Evolutionary conservation across 2,113 vertebrate genomes (phyloP).

Genomic region (Trematomus loennbergii): DNA sequence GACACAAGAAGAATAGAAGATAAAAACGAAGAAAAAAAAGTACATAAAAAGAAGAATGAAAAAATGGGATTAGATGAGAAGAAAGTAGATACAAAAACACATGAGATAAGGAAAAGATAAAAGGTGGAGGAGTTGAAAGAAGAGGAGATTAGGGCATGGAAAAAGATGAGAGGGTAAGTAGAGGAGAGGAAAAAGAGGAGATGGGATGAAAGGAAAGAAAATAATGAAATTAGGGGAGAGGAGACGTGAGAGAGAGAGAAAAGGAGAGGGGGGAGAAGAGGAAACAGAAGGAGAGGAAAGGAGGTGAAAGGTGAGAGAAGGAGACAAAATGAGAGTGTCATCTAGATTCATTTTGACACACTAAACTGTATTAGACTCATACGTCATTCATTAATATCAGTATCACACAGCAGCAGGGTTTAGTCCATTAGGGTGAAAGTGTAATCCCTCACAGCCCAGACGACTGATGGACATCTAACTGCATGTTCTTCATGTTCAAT

Average conservation of each 20-base stretch:
- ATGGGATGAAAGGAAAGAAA: too few species aligned
- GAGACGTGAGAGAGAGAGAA: not conserved
- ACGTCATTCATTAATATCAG: conserved; percentile 2
- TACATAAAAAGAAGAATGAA: not conserved
- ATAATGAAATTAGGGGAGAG: too few species aligned
- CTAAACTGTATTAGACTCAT: not conserved
- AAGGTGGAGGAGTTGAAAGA: not conserved
- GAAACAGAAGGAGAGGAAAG: not conserved
- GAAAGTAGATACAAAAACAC: not conserved
- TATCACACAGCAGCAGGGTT: conserved; percentile 5
- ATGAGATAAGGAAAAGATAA: not conserved
- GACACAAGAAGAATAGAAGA: not conserved
- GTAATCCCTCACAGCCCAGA: conserved; percentile 28
- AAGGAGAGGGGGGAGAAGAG: not conserved
- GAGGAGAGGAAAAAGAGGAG: too few species aligned
- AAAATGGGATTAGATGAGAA: not conserved
- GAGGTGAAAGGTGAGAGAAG: not conserved
- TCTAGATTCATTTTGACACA: conserved; percentile 18
- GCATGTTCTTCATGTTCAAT: conserved; percentile 18
- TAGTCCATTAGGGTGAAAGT: conserved; percentile 36
- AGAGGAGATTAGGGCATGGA: not conserved
- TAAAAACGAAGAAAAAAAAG: not conserved
- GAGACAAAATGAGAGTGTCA: not conserved
- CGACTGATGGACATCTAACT: conserved; percentile 15
- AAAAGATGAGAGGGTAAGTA: not conserved